phyloP scores from a whole-genome alignment of 2,888 invertebrate species.

The Gerris lacustris region DNA sequence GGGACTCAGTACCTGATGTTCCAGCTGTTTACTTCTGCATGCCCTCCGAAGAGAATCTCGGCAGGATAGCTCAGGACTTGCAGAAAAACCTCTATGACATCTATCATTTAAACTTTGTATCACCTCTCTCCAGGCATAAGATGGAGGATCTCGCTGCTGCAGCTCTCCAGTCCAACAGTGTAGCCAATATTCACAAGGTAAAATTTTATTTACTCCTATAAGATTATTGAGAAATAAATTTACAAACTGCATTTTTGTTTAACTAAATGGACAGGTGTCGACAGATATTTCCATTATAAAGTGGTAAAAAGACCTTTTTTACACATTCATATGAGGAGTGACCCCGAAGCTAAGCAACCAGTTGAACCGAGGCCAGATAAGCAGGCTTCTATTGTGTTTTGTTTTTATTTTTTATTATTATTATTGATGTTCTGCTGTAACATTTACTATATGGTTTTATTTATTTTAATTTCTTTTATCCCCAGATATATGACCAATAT shows the following conservation, averaged over 20 bases:
- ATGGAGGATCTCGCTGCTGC: constrained; percentile 90
- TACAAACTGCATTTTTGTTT: no score
- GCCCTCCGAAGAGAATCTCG: constrained; percentile 91
- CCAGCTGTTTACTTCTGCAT: constrained; percentile 97
- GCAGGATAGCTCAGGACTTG: constrained; percentile 80
- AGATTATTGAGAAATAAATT: constrained; percentile 6
- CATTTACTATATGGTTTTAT: no score
- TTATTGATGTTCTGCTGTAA: no score
- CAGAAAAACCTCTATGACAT: constrained; percentile 82
- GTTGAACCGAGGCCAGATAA: no score
- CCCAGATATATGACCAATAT: constrained; percentile 88
- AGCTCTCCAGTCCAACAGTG: constrained; percentile 78
- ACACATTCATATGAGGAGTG: no score
- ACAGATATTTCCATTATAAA: no score
- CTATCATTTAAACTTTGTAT: constrained; percentile 93
- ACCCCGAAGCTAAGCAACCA: no score
- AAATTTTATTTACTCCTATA: background rate
- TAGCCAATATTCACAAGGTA: constrained; percentile 83
- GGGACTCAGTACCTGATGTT: constrained; percentile 93
- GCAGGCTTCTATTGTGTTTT: no score
- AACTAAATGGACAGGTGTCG: no score
- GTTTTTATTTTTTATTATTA: no score
- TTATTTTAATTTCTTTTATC: constrained; percentile 17
- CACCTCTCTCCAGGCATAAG: constrained; percentile 83
- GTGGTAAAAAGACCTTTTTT: no score